Evolutionary conservation across 2,113 vertebrate species (phyloP), one percentile per base, ranked within the genome.

Genomic region (Ellobius talpinus): DNA sequence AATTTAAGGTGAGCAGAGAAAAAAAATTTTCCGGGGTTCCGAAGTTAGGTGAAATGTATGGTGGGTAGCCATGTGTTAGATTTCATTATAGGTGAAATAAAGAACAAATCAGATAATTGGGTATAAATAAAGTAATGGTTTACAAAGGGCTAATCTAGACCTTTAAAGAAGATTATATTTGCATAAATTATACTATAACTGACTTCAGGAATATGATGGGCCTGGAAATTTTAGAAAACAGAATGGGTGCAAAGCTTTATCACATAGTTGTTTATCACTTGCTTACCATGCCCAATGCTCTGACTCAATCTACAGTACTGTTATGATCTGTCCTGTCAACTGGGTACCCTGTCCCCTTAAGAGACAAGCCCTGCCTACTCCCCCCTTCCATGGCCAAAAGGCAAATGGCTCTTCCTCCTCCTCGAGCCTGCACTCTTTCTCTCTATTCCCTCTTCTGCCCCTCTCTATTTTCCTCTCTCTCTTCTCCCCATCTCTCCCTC

Each of bases 81-180:
- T 91, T 95, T 96, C 97, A 84, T 90, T 90, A 66, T 33, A 86
- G n/a, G 13, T 89, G 14, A 66, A 90, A 70, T 88, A 85, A 94
- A 94, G 31, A 92, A 72, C 61, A 68, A 13, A 1, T n/a, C 58
- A 73, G 45, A 87, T 90, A 36, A 5, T 90, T 90, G 76, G 26
- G 0, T 81, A 21, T 95, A 84, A 96, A 19, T 93, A 82, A 96
- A 90, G 42, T 81, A 79, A 79, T 88, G 74, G 68, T 94, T 94
- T 95, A 58, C 8, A 73, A 72, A 17, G 94, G 47, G 5, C 84
- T 90, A 89, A 7, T 17, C 50, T 90, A 81, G 26, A 96, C 8
- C 70, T 92, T 94, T 86, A 79, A 92, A 93, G 78, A 90, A n/a
- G 21, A 76, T 95, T 95, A 73, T 50, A 1, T 74, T 91, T 91